These are phyloP conservation scores for Patella ulyssiponensis DNA, from an alignment of 2,888 invertebrate genomes.

Conservation along the genomic window DNA sequence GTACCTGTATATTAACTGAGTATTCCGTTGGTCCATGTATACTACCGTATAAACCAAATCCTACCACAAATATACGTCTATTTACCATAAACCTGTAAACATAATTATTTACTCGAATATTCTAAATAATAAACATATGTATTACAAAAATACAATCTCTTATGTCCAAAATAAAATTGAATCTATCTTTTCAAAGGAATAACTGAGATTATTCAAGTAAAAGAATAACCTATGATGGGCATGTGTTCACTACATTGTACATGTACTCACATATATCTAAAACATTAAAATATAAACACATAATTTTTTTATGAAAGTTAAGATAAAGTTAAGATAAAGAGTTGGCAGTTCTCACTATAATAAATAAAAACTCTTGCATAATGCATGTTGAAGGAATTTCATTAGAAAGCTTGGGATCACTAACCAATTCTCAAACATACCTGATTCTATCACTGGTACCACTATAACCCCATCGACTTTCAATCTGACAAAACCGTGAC, in stretches of 20 bases:
- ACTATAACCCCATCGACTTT: conserved; percentile 87
- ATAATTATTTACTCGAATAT: background rate
- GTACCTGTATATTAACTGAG: conserved; percentile 80
- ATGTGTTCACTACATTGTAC: too few species aligned
- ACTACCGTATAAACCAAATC: conserved; percentile 88
- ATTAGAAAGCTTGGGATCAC: too few species aligned
- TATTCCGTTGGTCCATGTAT: conserved; percentile 85
- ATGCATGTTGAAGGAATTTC: too few species aligned
- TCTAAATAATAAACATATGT: background rate
- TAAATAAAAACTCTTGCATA: too few species aligned
- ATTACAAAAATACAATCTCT: background rate
- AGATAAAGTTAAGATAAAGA: too few species aligned
- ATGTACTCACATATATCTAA: too few species aligned
- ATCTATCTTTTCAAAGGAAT: background rate
- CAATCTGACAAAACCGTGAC: conserved; percentile 83
- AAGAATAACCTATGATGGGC: too few species aligned
- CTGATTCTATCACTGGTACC: conserved; percentile 86
- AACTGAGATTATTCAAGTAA: too few species aligned
- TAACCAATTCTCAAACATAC: conserved; percentile 65
- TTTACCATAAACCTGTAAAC: conserved; percentile 82
- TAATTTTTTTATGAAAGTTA: too few species aligned
- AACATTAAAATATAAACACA: too few species aligned
- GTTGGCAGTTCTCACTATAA: too few species aligned
- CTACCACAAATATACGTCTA: conserved; percentile 85
- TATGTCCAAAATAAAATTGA: background rate